phyloP scores from a whole-genome alignment of 2,113 vertebrate species.

The Ammospiza caudacuta region DNA sequence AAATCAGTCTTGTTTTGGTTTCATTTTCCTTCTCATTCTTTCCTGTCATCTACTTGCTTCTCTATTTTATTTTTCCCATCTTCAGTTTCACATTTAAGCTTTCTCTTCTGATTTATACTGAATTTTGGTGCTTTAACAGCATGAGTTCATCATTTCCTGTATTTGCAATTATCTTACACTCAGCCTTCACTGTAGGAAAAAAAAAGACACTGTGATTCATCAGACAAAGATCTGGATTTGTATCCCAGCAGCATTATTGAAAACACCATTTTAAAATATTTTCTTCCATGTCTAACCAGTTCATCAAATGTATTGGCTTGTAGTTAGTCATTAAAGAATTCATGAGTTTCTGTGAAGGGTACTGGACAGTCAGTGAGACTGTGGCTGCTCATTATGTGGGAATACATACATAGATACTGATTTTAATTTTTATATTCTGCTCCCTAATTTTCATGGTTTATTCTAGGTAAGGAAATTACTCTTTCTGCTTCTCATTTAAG shows the following conservation, averaged over 20 bases:
- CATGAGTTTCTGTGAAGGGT: neutral
- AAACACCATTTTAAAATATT: neutral
- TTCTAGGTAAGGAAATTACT: neutral
- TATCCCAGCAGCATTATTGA: neutral
- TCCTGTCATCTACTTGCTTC: neutral
- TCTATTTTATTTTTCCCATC: neutral
- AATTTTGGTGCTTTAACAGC: neutral
- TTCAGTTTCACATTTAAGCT: neutral
- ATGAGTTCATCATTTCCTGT: neutral
- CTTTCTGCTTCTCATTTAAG: neutral
- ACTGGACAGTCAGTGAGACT: neutral
- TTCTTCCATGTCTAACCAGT: neutral
- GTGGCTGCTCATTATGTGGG: neutral
- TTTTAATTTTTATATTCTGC: neutral
- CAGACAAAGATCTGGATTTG: neutral
- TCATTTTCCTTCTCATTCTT: constrained; percentile 19
- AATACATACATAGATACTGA: neutral
- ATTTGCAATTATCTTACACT: neutral
- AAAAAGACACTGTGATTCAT: neutral
- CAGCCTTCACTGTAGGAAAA: neutral
- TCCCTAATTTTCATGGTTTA: neutral
- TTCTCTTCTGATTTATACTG: constrained; percentile 5
- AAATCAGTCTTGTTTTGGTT: neutral
- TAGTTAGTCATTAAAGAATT: neutral
- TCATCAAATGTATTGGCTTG: neutral